Conservation (phyloP, 1,140 invertebrate species). For the Paraescarpia echinospica region DNA sequence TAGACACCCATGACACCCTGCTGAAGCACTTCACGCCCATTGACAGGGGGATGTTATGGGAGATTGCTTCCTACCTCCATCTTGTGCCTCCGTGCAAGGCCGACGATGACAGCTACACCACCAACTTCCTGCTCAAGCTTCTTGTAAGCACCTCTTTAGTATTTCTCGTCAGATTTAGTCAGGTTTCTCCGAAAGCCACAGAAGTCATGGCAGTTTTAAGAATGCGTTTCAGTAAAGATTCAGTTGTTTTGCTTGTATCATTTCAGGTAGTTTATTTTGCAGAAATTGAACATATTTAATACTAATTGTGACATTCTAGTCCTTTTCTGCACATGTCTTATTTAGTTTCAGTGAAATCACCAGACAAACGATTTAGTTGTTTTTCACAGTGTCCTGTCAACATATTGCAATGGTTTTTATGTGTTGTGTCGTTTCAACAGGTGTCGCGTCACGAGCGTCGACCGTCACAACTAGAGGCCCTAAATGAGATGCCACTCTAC, state of each 20-base stretch:
- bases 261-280: no score
- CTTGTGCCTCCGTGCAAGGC: constrained; percentile 71
- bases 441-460: constrained; percentile 77
- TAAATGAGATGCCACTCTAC: constrained; percentile 98
- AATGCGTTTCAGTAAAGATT: no score
- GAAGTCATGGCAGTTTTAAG: not conserved
- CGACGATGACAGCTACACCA: constrained; percentile 64
- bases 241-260: no score
- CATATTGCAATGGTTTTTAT: no score
- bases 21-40: constrained; percentile 79
- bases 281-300: no score
- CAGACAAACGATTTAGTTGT: no score
- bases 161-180: not conserved
- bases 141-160: constrained; percentile 59
- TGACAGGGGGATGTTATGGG: constrained; percentile 77
- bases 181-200: not conserved
- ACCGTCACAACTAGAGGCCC: constrained; percentile 84
- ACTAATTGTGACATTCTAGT: no score
- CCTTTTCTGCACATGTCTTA: no score
- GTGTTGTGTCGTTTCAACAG: constrained; percentile 30
- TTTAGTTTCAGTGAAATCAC: no score
- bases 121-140: constrained; percentile 81
- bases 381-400: no score
- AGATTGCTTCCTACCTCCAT: constrained; percentile 83
- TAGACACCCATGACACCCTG: constrained; percentile 85